Percentiles rank a stretch among this genome's conserved stretches.
Evolutionary conservation across 2,888 invertebrate species (phyloP).

Genomic region (Watsonalla binaria): DNA sequence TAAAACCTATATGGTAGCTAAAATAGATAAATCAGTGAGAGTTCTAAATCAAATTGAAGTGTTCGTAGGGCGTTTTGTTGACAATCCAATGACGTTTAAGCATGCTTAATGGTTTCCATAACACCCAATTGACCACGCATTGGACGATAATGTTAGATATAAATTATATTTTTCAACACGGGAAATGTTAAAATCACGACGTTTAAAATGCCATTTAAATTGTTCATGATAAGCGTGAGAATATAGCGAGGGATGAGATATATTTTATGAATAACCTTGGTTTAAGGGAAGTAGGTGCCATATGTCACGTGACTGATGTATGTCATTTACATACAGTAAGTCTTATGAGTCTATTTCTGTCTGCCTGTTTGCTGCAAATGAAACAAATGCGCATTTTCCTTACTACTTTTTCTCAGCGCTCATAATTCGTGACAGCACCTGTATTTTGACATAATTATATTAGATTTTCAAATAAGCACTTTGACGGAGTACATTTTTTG

Average conservation of each 20-base stretch:
- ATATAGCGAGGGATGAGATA: neutral
- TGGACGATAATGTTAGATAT: slow-evolving; percentile 47
- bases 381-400: too few species aligned
- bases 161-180: slow-evolving; percentile 48
- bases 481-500: too few species aligned
- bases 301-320: too few species aligned
- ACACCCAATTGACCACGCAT: slow-evolving; percentile 73
- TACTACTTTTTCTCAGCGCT: too few species aligned
- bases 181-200: slow-evolving; percentile 33
- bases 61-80: slow-evolving; percentile 65
- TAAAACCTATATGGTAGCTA: slow-evolving; percentile 6
- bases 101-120: slow-evolving; percentile 70
- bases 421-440: too few species aligned
- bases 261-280: too few species aligned
- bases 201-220: slow-evolving; percentile 38
- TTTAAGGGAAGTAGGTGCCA: too few species aligned
- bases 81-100: slow-evolving; percentile 50
- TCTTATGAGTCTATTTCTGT: too few species aligned
- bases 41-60: slow-evolving; percentile 54
- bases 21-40: slow-evolving; percentile 8
- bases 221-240: slow-evolving; percentile 13
- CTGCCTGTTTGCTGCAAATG: too few species aligned
- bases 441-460: too few species aligned
- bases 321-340: too few species aligned
- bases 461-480: too few species aligned